Evolutionary conservation across 2,888 invertebrate species (phyloP).

Genomic region (Plagiodera versicolora): DNA sequence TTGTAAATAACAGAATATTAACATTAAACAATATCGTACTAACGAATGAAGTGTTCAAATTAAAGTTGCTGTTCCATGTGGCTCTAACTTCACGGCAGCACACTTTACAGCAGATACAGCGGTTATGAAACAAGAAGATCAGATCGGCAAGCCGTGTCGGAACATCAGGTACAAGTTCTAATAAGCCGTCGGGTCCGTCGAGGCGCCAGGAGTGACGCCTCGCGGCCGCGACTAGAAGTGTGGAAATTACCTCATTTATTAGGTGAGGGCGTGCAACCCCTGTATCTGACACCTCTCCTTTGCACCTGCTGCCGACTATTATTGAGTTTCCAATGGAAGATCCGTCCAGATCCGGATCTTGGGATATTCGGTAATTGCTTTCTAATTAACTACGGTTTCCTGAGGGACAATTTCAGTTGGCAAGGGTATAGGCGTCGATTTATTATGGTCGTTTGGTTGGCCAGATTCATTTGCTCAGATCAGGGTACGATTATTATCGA

Average conservation of each 20-base stretch:
- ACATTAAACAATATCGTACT: too few relatives aligned
- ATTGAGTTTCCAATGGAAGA: constrained; percentile 54
- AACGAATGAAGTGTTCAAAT: too few relatives aligned
- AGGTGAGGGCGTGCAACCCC: constrained; percentile 58
- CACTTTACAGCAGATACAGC: constrained; percentile 41
- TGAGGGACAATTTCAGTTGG: constrained; percentile 18
- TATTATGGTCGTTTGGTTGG: not conserved
- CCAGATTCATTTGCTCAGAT: not conserved
- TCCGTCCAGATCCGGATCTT: constrained; percentile 40
- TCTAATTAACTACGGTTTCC: constrained; percentile 34
- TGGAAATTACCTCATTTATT: constrained; percentile 60
- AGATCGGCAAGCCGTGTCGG: constrained; percentile 43
- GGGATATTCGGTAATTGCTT: constrained; percentile 36
- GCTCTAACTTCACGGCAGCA: too few relatives aligned
- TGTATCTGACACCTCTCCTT: constrained; percentile 59
- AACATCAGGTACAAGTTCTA: constrained; percentile 55
- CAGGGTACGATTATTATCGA: not conserved
- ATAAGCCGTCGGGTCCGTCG: constrained; percentile 49
- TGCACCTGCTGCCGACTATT: constrained; percentile 58
- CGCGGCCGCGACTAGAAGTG: constrained; percentile 56
- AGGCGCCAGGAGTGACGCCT: constrained; percentile 49
- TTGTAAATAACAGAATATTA: too few relatives aligned
- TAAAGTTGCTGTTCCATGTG: too few relatives aligned
- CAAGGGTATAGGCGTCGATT: constrained; percentile 5
- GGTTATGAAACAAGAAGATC: constrained; percentile 38